Evolutionary conservation across 2,113 vertebrate genomes (phyloP).

Genomic region (Mirza zaza): DNA sequence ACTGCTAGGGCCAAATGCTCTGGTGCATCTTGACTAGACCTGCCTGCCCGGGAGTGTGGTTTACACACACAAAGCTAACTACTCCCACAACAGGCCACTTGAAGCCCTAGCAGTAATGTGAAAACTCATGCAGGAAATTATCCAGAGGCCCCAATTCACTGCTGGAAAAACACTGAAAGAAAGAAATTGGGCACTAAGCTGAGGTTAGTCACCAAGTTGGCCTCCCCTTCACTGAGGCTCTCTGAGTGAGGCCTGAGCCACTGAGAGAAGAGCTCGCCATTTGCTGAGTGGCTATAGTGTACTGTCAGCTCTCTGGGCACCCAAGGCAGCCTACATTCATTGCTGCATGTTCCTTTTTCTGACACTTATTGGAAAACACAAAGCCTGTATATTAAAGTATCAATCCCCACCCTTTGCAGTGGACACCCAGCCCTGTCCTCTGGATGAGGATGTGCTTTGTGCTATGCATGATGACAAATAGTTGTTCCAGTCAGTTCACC

Average conservation of each 20-base stretch:
- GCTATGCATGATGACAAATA: not conserved
- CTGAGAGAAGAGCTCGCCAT: not conserved
- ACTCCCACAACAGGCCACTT: not conserved
- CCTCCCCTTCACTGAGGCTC: not conserved
- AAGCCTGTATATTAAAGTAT: not conserved
- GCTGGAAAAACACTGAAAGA: not conserved
- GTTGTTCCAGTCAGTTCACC: not conserved
- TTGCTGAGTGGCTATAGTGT: not conserved
- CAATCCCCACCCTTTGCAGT: not conserved
- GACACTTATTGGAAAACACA: not conserved
- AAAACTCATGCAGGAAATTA: not conserved
- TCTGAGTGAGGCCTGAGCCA: not conserved
- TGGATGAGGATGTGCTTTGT: not conserved
- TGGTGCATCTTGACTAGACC: slow-evolving; percentile 58
- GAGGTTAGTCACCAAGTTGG: not conserved
- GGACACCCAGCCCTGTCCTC: not conserved
- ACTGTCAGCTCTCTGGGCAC: not conserved
- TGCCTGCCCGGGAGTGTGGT: slow-evolving; percentile 26
- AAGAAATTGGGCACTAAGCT: not conserved
- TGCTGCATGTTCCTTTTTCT: not conserved
- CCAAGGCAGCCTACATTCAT: not conserved
- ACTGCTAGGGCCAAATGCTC: not conserved
- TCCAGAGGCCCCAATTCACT: not conserved
- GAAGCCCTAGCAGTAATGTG: not conserved
- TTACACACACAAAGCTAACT: slow-evolving; percentile 30